Base-by-base conservation (phyloP, 2,113 vertebrate genomes). In the Emydura subglobosa region DNA sequence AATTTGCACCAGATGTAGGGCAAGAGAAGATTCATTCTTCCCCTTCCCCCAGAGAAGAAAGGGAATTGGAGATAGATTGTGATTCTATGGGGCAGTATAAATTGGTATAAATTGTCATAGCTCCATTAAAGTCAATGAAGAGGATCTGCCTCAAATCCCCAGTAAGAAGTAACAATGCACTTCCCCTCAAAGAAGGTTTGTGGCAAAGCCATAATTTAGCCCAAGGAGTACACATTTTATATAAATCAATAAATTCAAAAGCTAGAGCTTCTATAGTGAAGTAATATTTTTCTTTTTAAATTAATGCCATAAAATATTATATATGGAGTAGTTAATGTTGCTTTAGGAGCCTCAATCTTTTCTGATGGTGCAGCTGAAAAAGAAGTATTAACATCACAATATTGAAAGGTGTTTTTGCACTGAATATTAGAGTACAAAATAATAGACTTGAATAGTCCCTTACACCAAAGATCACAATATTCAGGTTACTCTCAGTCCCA, bases 301-400 rank as follows among this genome's bases (percentile, higher is more conserved):
- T 55, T 2, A 14, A 55, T 19, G 29, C 6, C 29, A 53, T 81
- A 80, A 94, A 92, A 91, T 27, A 65, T 17, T 34, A 53, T 1
- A 61, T 7, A 80, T 7, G 10, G 85, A 5, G 4, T 88, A 1
- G 0, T 4, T 74, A 3, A 10, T 2, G 1, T 47, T 85, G 6
- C 19, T 79, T 65, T 4, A 87, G 85, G 88, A 78, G 1, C 2
- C 79, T 50, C 3, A n/a, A 31, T 44, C 53, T 89, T 57, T 54
- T 42, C 6, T 78, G 27, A 44, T 34, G 25, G 27, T 65, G 42
- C 90, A 82, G 4, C 82, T 57, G 61, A 90, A 91, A 81, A 59
- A 47, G 54, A 88, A 92, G 9, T 25, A 65, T 90, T 14, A 42
- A 4, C 10, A 79, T 24, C 5, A 13, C 78, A 79, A 39, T 86